phyloP scores from a whole-genome alignment of 2,113 vertebrate genomes.

The Oncorhynchus gorbuscha region DNA sequence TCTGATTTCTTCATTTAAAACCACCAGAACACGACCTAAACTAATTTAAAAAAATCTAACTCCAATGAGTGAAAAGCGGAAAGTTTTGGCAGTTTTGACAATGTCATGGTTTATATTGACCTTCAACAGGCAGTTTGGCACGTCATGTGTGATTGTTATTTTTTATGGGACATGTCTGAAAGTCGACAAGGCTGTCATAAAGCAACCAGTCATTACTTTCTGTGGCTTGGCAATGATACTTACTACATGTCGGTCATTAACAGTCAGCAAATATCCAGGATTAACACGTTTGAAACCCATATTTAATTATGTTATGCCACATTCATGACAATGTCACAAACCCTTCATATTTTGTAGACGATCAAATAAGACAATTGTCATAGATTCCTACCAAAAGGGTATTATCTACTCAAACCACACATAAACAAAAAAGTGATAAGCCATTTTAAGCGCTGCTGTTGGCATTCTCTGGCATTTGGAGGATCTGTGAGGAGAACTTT shows the following conservation, averaged over 20 bases:
- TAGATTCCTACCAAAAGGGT: neutral
- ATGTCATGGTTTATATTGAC: neutral
- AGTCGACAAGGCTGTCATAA: too few relatives aligned
- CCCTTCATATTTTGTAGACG: neutral
- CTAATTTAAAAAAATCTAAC: neutral
- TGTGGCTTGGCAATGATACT: neutral
- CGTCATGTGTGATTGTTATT: neutral
- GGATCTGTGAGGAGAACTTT: neutral
- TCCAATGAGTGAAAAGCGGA: neutral
- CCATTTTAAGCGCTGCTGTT: neutral
- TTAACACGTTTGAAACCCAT: neutral
- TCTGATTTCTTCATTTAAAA: slow-evolving; percentile 1
- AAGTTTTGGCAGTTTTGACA: neutral
- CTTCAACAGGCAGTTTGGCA: neutral
- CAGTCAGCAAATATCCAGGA: neutral
- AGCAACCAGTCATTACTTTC: too few relatives aligned
- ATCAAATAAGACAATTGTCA: neutral
- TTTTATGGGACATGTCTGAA: neutral
- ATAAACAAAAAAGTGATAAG: neutral
- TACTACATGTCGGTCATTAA: neutral
- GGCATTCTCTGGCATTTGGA: neutral
- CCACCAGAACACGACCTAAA: neutral
- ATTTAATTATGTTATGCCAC: neutral
- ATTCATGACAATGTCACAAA: neutral
- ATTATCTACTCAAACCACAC: neutral